A percentile compares a stretch with the other conserved stretches of the same genome.
Evolutionary conservation across 2,113 vertebrate species (phyloP).

Genomic region (Calyptomena viridis): DNA sequence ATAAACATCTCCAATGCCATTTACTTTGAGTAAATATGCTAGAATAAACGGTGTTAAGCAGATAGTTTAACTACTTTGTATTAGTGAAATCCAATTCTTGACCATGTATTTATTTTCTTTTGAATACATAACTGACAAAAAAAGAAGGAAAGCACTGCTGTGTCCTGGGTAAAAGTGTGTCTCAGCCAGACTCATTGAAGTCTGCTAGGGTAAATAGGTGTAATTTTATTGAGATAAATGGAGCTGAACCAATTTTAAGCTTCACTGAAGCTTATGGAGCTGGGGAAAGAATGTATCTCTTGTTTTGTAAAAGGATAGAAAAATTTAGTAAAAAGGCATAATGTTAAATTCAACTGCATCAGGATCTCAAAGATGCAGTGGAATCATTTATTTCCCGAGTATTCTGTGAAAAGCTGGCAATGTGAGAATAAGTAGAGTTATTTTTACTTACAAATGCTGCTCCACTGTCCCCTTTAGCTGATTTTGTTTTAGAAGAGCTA

Average conservation of each 20-base stretch:
- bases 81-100: not conserved
- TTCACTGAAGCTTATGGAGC: constrained; percentile 6
- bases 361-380: not conserved
- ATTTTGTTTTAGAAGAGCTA: not conserved
- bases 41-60: not conserved
- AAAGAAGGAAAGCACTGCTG: not conserved
- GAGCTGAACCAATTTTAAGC: constrained; percentile 44
- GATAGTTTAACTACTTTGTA: not conserved
- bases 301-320: constrained; percentile 3
- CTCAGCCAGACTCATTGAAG: not conserved
- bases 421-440: not conserved
- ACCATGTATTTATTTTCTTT: not conserved
- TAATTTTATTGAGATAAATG: constrained; percentile 26
- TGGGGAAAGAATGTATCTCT: not conserved
- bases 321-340: not conserved
- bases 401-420: not conserved
- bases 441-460: not conserved
- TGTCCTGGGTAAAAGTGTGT: not conserved
- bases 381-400: not conserved
- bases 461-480: not conserved
- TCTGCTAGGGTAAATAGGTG: not conserved
- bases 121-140: not conserved
- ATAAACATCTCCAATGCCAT: not conserved
- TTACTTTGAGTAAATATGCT: not conserved
- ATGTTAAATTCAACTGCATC: not conserved